Evolutionary conservation across 1,140 invertebrate genomes (phyloP).

Genomic region (Goniozus legneri): DNA sequence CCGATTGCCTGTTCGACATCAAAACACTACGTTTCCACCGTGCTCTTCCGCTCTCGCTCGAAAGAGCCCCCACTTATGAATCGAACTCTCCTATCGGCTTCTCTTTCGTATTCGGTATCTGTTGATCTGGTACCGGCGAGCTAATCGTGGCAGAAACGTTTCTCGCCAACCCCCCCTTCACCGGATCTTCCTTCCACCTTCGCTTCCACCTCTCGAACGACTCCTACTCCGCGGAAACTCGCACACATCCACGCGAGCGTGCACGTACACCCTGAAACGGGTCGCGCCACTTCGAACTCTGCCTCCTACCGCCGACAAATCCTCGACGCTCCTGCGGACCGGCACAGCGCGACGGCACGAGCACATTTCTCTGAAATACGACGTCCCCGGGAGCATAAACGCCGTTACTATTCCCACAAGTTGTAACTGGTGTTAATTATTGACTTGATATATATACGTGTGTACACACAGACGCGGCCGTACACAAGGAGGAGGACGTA

Average conservation of each 20-base stretch:
- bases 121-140: slow-evolving; percentile 45
- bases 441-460: slow-evolving; percentile 43
- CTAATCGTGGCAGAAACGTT: slow-evolving; percentile 28
- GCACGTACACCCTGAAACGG: slow-evolving; percentile 27
- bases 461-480: slow-evolving; percentile 4
- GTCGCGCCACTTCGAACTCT: slow-evolving; percentile 15
- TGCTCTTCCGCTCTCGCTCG: no score
- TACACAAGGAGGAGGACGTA: not conserved
- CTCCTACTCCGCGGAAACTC: not conserved
- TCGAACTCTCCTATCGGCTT: no score
- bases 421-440: slow-evolving; percentile 56
- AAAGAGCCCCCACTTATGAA: no score
- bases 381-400: slow-evolving; percentile 53
- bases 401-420: slow-evolving; percentile 54
- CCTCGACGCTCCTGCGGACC: no score
- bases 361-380: slow-evolving; percentile 54
- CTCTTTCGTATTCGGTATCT: slow-evolving; percentile 45
- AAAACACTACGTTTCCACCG: no score
- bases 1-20: no score
- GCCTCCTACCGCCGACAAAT: no score
- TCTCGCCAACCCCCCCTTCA: slow-evolving; percentile 21
- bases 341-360: slow-evolving; percentile 36
- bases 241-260: not conserved
- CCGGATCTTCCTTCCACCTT: slow-evolving; percentile 4
- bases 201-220: not conserved